phyloP scores from a whole-genome alignment of 1,140 invertebrate species.

The Apis laboriosa region DNA sequence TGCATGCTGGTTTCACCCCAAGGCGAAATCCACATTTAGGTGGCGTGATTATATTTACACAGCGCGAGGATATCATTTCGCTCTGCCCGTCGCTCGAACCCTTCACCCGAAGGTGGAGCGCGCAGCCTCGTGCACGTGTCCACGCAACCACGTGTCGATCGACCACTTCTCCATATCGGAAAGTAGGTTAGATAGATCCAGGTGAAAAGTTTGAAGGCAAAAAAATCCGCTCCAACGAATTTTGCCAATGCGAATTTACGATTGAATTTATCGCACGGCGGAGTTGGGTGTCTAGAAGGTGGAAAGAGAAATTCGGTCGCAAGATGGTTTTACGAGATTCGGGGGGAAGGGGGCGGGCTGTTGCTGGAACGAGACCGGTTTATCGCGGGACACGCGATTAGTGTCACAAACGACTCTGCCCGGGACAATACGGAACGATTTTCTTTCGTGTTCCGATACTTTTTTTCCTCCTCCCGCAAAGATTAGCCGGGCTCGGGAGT shows the following conservation, averaged over 20 bases:
- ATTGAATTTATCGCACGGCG: slow-evolving; percentile 35
- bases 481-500: background rate
- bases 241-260: slow-evolving; percentile 43
- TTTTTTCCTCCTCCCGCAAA: background rate
- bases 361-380: background rate
- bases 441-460: background rate
- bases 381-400: background rate
- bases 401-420: background rate
- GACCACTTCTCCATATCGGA: slow-evolving; percentile 5
- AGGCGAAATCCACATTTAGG: slow-evolving; percentile 41
- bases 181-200: slow-evolving; percentile 1
- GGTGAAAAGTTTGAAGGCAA: background rate
- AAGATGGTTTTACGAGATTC: slow-evolving; percentile 33
- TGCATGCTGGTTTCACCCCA: background rate
- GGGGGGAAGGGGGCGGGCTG: background rate
- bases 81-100: slow-evolving; percentile 60
- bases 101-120: slow-evolving; percentile 69
- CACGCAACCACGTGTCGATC: slow-evolving; percentile 57
- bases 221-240: slow-evolving; percentile 36
- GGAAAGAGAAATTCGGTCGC: background rate
- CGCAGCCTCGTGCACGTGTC: slow-evolving; percentile 68
- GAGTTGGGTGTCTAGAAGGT: background rate
- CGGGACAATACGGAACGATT: background rate
- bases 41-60: slow-evolving; percentile 27
- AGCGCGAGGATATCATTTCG: slow-evolving; percentile 34